Conservation (phyloP, 2,888 invertebrate species). For the Caenorhabditis sp. region DNA sequence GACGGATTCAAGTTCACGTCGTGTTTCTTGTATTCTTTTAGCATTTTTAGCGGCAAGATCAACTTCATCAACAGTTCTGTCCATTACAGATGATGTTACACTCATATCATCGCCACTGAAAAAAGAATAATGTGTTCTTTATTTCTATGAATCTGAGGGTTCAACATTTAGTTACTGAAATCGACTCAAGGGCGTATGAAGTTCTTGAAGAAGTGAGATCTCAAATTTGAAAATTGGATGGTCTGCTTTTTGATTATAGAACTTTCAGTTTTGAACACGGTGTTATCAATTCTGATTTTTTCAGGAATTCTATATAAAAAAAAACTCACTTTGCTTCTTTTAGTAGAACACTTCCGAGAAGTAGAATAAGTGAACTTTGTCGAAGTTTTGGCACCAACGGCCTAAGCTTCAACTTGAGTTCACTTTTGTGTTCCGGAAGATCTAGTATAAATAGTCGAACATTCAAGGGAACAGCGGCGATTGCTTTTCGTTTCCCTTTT, state of each 20-base stretch:
- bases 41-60: constrained; percentile 13
- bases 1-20: constrained; percentile 16
- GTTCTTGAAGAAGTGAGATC: too few relatives aligned
- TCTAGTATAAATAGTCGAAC: constrained; percentile 66
- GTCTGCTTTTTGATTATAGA: too few relatives aligned
- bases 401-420: constrained; percentile 63
- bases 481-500: constrained; percentile 59
- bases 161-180: too few relatives aligned
- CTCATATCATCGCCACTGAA: constrained; percentile 32
- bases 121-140: too few relatives aligned
- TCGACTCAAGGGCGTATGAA: too few relatives aligned
- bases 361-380: constrained; percentile 52
- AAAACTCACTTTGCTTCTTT: constrained; percentile 50
- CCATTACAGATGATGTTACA: constrained; percentile 28
- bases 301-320: not conserved
- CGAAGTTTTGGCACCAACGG: constrained; percentile 47
- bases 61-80: constrained; percentile 28
- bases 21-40: constrained; percentile 11
- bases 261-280: too few relatives aligned
- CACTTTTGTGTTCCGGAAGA: constrained; percentile 50
- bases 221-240: too few relatives aligned
- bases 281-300: not conserved
- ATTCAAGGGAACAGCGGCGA: constrained; percentile 68
- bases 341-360: constrained; percentile 54
- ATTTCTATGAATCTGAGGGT: too few relatives aligned